Percentiles rank a stretch among this genome's conserved stretches.
These are phyloP conservation scores for Scrobipalpa costella DNA, from an alignment of 2,888 invertebrate genomes.

Conservation along the genomic window DNA sequence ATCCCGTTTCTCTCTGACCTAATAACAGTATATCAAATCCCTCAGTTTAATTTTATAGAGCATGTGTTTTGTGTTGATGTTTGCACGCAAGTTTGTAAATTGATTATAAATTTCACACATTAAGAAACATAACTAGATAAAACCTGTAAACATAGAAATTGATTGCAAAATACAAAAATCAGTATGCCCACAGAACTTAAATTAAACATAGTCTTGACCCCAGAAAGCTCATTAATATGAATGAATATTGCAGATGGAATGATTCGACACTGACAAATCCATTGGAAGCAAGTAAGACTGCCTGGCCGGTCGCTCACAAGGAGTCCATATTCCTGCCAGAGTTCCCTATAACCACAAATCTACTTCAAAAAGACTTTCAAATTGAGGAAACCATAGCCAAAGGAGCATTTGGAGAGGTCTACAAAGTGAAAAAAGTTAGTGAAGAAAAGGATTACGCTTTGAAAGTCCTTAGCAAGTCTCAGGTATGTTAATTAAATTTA, in stretches of 20 bases:
- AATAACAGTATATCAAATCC: background rate
- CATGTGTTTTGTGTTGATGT: slow-evolving; percentile 4
- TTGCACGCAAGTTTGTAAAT: background rate
- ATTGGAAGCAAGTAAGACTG: slow-evolving; percentile 83
- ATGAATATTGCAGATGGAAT: slow-evolving; percentile 81
- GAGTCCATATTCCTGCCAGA: slow-evolving; percentile 94
- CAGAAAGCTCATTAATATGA: background rate
- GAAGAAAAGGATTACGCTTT: slow-evolving; percentile 88
- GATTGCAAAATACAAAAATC: background rate
- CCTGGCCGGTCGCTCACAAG: slow-evolving; percentile 90
- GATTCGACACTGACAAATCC: slow-evolving; percentile 83
- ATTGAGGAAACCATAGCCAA: slow-evolving; percentile 89
- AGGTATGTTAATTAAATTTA: slow-evolving; percentile 72
- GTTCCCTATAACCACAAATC: slow-evolving; percentile 86
- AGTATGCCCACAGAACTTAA: slow-evolving; percentile 6
- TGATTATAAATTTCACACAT: no score
- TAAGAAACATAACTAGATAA: no score
- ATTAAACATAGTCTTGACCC: background rate
- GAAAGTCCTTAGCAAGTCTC: slow-evolving; percentile 91
- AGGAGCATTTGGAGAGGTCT: slow-evolving; percentile 95
- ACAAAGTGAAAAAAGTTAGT: slow-evolving; percentile 86
- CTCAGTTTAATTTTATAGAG: background rate
- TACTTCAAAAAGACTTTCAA: slow-evolving; percentile 82
- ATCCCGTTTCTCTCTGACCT: slow-evolving; percentile 13
- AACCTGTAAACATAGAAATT: background rate